Evolutionary conservation across 2,113 vertebrate genomes (phyloP), one percentile per base, ranked within the genome.

Genomic region (Zonotrichia leucophrys): DNA sequence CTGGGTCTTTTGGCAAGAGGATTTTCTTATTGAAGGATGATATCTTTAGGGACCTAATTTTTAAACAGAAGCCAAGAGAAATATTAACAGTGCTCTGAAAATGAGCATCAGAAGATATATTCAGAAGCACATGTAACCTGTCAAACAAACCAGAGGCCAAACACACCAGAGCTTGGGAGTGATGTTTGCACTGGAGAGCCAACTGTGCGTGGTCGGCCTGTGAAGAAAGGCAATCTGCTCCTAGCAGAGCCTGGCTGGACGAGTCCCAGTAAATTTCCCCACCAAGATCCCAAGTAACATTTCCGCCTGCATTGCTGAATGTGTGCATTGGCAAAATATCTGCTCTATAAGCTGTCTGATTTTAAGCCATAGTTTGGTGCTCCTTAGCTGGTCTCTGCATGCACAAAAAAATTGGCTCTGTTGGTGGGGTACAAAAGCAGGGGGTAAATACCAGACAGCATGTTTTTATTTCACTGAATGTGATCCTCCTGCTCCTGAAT

Each of bases 61-160:
- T 88, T 92, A 87, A 95, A 82, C 74, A 78, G 83, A 66, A 84
- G 83, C 90, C 79, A 90, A 96, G 76, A 92, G 83, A 90, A 96
- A 93, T 5, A 25, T 78, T 96, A 93, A 41, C 49, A 86, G 62
- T 49, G 15, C 56, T 94, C 76, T 83, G 80, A 92, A 94, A 95
- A 89, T 46, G 91, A 95, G 69, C 87, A 91, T 94, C 94, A 89
- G 91, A 93, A 95, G 89, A 92, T 81, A 63, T 44, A 90, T 92
- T 95, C 94, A 95, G 94, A 94, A 96, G 91, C 94, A 84, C 89
- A 92, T 92, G 44, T 87, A 94, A 92, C 89, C 86, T 94, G 94
- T 97, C 94, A 96, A 96, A 96, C 89, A 97, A 95, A 89, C 41
- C 89, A 68, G 77, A 92, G 73, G 94, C 89, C 92, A 94, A 89